Evolutionary conservation across 2,888 invertebrate species (phyloP), one percentile per base, ranked within the genome.

Genomic region (Chloromyia formosa): DNA sequence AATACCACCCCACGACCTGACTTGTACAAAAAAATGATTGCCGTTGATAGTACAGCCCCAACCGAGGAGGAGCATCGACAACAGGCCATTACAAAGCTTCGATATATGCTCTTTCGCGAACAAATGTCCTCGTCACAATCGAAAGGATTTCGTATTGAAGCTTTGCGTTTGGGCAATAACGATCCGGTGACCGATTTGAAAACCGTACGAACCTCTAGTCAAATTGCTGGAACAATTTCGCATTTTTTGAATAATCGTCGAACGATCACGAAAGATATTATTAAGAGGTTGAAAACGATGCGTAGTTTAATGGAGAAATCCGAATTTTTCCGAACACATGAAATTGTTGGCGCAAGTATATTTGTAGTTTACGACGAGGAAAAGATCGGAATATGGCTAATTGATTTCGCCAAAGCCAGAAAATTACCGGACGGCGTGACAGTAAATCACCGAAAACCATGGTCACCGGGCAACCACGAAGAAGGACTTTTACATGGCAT

Each of bases 101-200:
- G 97, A 53, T 98, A 98, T 86, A 98, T 98, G 98, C 92, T 95
- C 82, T 97, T 96, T 86, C 89, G 98, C 74, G 98, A 98, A 86
- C 89, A 94, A 78, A 93, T 95, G 83, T 97, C 97, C 76, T 97
- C 97, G 1, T 94, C 97, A 0, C 94, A 96, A 77, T 90, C 92
- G 75, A 93, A 96, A 81, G 98, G 98, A 2, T 98, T 98, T 85
- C 89, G 98, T 79, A 95, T 98, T 80, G 98, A 98, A 86, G 98
- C 97, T 1, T 92, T 98, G 84, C 95, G 96, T 85, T 88, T 94
- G 80, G 90, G 93, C 14, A 93, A 95, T 22, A 89, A 92, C 77
- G 90, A 92, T 0, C 95, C 95, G 0, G 90, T 94, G 22, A 95
- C 93, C 68, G 95, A 97, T 84, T 87, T 97, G 77, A 96, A 97